Conservation (phyloP, 2,113 vertebrate species). For the Oreochromis niloticus region DNA sequence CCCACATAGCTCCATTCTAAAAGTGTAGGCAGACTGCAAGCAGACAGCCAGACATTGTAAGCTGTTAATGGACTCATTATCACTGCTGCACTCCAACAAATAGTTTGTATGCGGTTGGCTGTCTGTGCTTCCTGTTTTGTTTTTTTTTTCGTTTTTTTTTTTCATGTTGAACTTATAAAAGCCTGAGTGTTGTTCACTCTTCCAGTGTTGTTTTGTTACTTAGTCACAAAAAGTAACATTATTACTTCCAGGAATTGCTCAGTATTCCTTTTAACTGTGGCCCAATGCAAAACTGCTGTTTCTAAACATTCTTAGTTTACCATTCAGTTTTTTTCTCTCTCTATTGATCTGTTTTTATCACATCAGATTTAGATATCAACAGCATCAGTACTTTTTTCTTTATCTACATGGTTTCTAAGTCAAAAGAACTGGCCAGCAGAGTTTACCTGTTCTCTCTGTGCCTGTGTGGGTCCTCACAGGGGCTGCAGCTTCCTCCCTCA, state of each 20-base stretch:
- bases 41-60: background rate
- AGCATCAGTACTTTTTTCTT: fast-evolving
- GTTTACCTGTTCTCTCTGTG: background rate
- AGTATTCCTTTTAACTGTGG: background rate
- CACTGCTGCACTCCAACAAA: background rate
- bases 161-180: background rate
- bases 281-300: background rate
- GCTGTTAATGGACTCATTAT: slow-evolving; percentile 26
- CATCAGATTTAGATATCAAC: background rate
- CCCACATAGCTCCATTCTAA: background rate
- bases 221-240: background rate
- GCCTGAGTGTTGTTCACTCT: background rate
- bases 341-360: background rate
- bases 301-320: background rate
- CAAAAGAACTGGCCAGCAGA: background rate
- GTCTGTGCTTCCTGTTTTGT: background rate
- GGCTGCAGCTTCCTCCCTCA: background rate
- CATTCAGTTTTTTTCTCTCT: background rate
- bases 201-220: background rate
- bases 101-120: background rate
- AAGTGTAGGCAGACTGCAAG: background rate
- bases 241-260: background rate
- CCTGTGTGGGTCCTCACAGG: background rate
- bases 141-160: background rate
- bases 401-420: background rate